Evolutionary conservation across 1,140 invertebrate species (phyloP).

Genomic region (Muscidifurax raptorellus): DNA sequence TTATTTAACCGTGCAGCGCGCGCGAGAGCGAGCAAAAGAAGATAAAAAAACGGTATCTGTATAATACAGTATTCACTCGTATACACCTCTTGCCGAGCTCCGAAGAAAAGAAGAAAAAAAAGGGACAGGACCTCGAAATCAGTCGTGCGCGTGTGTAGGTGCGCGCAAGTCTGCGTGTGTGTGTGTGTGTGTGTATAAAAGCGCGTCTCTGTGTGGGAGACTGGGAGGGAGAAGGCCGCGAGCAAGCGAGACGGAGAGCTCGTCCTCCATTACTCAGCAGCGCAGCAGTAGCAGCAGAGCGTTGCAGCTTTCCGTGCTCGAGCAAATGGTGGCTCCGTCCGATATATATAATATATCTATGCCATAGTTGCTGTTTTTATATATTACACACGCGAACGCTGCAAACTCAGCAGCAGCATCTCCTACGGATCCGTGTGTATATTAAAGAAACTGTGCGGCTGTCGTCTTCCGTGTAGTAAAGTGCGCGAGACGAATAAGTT

Average conservation of each 20-base stretch:
- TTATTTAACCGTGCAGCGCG: no score
- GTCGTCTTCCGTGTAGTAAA: not conserved
- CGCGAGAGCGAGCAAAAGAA: not conserved
- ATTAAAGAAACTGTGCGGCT: no score
- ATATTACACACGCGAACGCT: not conserved
- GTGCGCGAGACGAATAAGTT: not conserved
- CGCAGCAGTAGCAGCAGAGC: constrained; percentile 56
- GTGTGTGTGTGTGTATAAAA: not conserved
- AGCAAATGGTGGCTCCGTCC: not conserved
- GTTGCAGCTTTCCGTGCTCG: not conserved
- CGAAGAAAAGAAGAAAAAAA: not conserved
- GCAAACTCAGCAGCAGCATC: no score
- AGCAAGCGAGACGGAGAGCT: constrained; percentile 38
- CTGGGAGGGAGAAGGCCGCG: not conserved
- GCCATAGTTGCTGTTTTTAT: no score
- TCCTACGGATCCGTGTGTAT: no score
- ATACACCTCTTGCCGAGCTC: not conserved
- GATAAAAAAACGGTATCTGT: not conserved
- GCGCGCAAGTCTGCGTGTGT: not conserved
- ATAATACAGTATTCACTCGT: no score
- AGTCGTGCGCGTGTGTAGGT: not conserved
- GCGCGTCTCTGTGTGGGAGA: not conserved
- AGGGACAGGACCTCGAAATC: not conserved
- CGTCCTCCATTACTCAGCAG: constrained; percentile 70
- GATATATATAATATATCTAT: not conserved